Evolutionary conservation across 2,797 vertebrate species (phyloP), one percentile per base, ranked within the genome.

Genomic region (Galagoides demidoff): DNA sequence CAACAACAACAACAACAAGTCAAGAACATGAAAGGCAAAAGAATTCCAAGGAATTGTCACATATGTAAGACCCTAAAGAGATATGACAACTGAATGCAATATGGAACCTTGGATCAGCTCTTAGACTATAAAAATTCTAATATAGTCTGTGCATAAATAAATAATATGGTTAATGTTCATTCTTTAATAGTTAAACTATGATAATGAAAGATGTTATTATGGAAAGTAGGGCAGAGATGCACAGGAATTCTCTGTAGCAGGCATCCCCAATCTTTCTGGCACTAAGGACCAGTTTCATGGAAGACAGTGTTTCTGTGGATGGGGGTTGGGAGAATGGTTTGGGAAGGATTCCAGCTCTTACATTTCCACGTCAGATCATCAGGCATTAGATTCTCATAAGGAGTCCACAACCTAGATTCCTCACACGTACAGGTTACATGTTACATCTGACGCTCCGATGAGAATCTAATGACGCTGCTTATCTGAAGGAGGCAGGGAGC

Each of bases 101-200:
- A 34, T 45, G 29, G 6, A 34, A 64, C 13, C 43, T 64, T 85
- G 37, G n/a, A n/a, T 22, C 77, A 59, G 43, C 77, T 66, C 3
- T 71, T 71, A 61, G 85, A 31, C 12, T 8, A 81, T 9, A 78
- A 43, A 90, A 37, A 68, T 95, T 83, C 25, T 70, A 78, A 37
- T 74, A 77, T n/a, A 14, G 31, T 49, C 31, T 63, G 19, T 57
- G 68, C 2, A 45, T 59, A 25, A 74, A 11, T 86, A 91, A 92
- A 63, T 55, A 49, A 37, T 71, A 84, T 61, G 5, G 2, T 77
- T 7, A 73, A 4, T 85, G 11, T 39, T 59, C 37, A 61, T 85
- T 89, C 73, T 95, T 95, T 82, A 74, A 31, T 66, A 66, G 77
- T 57, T 88, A 34, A 27, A 71, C 23, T 85, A 27, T 43, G 12